A percentile compares a stretch with the other conserved stretches of the same genome.
Evolutionary conservation across 1,140 invertebrate species (phyloP).

Genomic region (Oedothorax gibbosus): DNA sequence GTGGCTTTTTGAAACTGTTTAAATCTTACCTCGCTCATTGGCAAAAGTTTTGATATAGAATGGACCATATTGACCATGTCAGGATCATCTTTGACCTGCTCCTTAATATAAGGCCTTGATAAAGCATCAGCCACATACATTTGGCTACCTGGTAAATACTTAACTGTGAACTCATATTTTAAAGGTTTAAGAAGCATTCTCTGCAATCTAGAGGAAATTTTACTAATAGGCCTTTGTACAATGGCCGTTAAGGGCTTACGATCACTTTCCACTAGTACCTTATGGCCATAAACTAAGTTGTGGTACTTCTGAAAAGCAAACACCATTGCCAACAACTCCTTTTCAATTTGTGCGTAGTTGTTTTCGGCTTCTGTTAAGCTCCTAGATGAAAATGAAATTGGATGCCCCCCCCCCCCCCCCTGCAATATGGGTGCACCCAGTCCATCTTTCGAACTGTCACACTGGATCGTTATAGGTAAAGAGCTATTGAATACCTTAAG

Average conservation of each 20-base stretch:
- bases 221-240: conserved; percentile 62
- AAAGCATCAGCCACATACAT: conserved; percentile 2
- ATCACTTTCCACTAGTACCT: conserved; percentile 70
- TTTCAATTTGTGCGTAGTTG: conserved; percentile 64
- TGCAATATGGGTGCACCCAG: conserved; percentile 18
- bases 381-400: neutral
- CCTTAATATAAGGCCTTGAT: neutral
- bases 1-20: conserved; percentile 27
- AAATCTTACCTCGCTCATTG: conserved; percentile 22
- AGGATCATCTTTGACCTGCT: conserved; percentile 32
- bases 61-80: conserved; percentile 47
- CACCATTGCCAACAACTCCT: conserved; percentile 70
- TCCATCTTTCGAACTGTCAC: conserved; percentile 34
- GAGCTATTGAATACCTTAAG: conserved; percentile 64
- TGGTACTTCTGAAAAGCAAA: conserved; percentile 69
- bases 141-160: neutral
- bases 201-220: conserved; percentile 64
- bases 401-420: conserved; percentile 1
- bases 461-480: conserved; percentile 2
- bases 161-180: too few relatives aligned
- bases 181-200: conserved; percentile 63
- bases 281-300: conserved; percentile 68
- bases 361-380: conserved; percentile 68
- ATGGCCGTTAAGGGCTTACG: conserved; percentile 70
- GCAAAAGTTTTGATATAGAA: conserved; percentile 35